A percentile compares a stretch with the other conserved stretches of the same genome.
These are phyloP conservation scores for Caenorhabditis brenneri DNA, from an alignment of 1,140 invertebrate genomes.

Conservation along the genomic window DNA sequence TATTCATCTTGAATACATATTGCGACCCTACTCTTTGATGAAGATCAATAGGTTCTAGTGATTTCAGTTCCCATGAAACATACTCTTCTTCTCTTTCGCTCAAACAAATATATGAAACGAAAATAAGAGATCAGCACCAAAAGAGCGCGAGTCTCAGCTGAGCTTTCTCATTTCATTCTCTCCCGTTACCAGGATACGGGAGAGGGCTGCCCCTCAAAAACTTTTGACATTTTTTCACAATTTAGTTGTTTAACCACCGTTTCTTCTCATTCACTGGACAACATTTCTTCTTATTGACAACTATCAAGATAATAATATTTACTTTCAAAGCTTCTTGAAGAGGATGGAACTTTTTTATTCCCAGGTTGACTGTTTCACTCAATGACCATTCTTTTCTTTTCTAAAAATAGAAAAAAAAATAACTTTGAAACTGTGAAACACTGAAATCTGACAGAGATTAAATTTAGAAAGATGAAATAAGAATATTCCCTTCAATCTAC, in stretches of 20 bases:
- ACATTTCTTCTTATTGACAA: no score
- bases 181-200: not conserved
- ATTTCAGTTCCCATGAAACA: conserved; percentile 20
- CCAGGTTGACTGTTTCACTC: no score
- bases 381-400: no score
- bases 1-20: not conserved
- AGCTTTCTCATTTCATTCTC: not conserved
- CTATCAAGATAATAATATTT: no score
- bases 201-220: not conserved
- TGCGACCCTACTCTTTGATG: not conserved
- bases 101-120: not conserved
- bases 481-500: no score
- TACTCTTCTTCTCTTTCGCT: not conserved
- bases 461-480: no score
- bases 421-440: no score
- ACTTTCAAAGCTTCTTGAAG: no score
- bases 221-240: not conserved
- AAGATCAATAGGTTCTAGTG: not conserved
- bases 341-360: no score
- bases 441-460: no score
- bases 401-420: no score
- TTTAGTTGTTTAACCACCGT: not conserved
- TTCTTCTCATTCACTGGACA: no score
- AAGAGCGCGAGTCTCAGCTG: not conserved
- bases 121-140: conserved; percentile 13